Conservation (phyloP, 1,140 invertebrate genomes). For the Lepidurus arcticus region DNA sequence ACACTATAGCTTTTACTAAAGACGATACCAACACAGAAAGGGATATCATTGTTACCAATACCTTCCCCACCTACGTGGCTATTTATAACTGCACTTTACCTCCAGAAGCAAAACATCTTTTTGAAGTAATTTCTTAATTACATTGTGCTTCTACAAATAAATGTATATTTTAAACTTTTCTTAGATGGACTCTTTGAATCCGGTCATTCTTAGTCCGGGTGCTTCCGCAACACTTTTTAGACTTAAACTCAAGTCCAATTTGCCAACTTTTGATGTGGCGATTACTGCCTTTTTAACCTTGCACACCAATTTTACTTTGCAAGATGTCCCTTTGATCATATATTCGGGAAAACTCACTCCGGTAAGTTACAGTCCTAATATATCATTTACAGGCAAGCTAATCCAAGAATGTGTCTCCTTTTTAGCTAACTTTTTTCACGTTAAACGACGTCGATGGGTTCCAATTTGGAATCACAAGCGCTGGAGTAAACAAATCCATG, state of each 20-base stretch:
- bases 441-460: conserved; percentile 52
- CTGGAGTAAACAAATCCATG: conserved; percentile 58
- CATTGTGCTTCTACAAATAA: not conserved
- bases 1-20: conserved; percentile 25
- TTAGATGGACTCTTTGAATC: conserved; percentile 56
- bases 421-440: not conserved
- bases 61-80: conserved; percentile 61
- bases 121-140: conserved; percentile 46
- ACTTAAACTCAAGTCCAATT: conserved; percentile 52
- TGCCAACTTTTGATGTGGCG: conserved; percentile 53
- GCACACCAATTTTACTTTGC: conserved; percentile 65
- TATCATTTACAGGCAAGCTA: not conserved
- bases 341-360: conserved; percentile 65
- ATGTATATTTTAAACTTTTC: conserved; percentile 44
- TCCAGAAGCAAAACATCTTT: conserved; percentile 54
- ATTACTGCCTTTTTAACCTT: conserved; percentile 60
- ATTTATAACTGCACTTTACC: conserved; percentile 63
- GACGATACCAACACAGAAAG: conserved; percentile 40
- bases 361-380: conserved; percentile 43
- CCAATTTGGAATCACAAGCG: conserved; percentile 69
- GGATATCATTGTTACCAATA: conserved; percentile 60
- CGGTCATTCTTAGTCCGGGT: conserved; percentile 56
- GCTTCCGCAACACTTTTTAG: conserved; percentile 56
- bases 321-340: conserved; percentile 62
- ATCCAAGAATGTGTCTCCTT: not conserved